These are phyloP conservation scores for Thryonomys swinderianus DNA, from an alignment of 2,113 vertebrate genomes.

Conservation along the genomic window DNA sequence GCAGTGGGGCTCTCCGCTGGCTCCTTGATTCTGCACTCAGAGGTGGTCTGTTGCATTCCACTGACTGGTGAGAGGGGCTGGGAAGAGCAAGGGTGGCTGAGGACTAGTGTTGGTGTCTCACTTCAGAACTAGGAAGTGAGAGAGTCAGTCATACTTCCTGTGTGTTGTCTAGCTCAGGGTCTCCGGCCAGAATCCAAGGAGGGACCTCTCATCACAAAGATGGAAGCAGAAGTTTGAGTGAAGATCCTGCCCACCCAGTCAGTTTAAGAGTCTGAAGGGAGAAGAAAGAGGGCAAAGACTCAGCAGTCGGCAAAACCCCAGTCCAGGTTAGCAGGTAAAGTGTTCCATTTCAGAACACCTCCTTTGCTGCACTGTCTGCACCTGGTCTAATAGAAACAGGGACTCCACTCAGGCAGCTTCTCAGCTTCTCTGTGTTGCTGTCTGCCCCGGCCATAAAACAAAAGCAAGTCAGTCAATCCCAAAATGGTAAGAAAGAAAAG, in stretches of 20 bases:
- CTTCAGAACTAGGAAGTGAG: neutral
- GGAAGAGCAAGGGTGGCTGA: conserved; percentile 18
- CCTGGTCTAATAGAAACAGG: neutral
- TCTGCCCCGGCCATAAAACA: neutral
- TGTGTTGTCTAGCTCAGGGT: neutral
- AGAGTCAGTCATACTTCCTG: neutral
- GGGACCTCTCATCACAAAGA: neutral
- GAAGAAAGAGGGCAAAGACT: neutral
- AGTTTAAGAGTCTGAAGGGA: neutral
- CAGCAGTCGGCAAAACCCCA: neutral
- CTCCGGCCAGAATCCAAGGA: neutral
- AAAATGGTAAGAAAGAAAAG: conserved; percentile 22
- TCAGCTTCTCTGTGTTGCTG: conserved; percentile 22
- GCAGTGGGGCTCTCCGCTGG: neutral
- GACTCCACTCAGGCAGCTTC: neutral
- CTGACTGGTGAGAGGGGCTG: neutral
- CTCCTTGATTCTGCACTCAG: neutral
- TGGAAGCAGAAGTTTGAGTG: neutral
- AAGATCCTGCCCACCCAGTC: neutral
- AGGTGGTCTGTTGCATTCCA: neutral
- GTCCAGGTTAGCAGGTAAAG: neutral
- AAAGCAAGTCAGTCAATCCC: neutral
- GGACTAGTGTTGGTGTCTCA: neutral
- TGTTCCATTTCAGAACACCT: neutral
- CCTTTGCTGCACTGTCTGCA: neutral